Evolutionary conservation across 2,797 vertebrate genomes (phyloP).

Genomic region (Premnoplex brunnescens): DNA sequence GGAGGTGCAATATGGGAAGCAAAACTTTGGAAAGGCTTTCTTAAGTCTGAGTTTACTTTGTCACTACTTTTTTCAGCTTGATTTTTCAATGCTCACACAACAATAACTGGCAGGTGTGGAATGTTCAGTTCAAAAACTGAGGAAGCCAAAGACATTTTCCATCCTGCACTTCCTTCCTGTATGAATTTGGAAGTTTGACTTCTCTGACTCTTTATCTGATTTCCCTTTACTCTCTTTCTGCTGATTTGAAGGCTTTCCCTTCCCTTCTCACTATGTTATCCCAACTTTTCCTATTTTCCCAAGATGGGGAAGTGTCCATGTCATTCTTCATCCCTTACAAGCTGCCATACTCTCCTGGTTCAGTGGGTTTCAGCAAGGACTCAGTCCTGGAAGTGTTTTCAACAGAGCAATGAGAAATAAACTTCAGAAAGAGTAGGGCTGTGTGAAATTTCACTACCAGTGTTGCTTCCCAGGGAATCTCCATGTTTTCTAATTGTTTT

Average conservation of each 20-base stretch:
- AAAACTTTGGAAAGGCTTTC: constrained; percentile 25
- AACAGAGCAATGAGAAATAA: neutral
- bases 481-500: neutral
- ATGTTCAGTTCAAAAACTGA: neutral
- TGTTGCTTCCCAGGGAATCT: neutral
- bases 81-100: neutral
- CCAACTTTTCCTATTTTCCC: neutral
- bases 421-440: neutral
- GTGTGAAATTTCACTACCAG: neutral
- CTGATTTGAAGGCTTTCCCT: neutral
- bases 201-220: neutral
- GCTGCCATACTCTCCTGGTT: neutral
- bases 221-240: neutral
- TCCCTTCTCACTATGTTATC: neutral
- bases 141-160: neutral
- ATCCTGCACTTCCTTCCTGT: neutral
- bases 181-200: neutral
- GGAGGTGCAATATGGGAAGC: constrained; percentile 2
- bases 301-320: neutral
- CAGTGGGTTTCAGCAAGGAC: neutral
- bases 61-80: neutral
- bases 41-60: neutral
- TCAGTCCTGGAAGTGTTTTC: neutral
- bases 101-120: neutral
- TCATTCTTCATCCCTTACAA: neutral